Conservation (phyloP, 2,797 vertebrate genomes). For the Tinamus major region DNA sequence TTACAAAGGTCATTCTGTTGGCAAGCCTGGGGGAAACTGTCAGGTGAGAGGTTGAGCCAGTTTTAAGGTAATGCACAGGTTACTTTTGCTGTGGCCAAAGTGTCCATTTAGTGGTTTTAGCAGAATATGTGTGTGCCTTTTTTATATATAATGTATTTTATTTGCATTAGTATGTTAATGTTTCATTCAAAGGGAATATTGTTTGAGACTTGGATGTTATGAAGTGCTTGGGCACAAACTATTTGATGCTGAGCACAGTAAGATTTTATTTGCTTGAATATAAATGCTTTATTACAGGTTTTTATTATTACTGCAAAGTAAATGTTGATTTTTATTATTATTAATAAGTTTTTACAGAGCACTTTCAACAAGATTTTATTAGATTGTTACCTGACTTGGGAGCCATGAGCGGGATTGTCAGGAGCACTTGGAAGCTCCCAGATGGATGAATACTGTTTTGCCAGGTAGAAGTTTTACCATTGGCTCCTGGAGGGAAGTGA, state of each 20-base stretch:
- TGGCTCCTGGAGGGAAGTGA: slow-evolving; percentile 6
- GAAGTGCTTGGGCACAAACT: neutral
- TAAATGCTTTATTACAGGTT: neutral
- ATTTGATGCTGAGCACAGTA: neutral
- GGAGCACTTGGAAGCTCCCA: neutral
- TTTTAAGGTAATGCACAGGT: neutral
- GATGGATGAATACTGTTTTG: neutral
- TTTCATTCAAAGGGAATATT: neutral
- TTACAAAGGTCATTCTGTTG: neutral
- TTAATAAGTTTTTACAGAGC: slow-evolving; percentile 38
- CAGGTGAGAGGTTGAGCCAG: neutral
- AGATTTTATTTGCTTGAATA: slow-evolving; percentile 1
- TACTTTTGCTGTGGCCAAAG: neutral
- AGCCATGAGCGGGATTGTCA: neutral
- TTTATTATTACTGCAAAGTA: slow-evolving; percentile 21
- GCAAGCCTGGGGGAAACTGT: neutral
- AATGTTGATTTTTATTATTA: slow-evolving; percentile 20
- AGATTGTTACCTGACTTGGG: neutral
- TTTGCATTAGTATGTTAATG: too few relatives aligned
- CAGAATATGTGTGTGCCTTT: neutral
- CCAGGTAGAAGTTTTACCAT: neutral
- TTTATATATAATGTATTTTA: too few relatives aligned
- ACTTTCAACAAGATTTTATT: neutral
- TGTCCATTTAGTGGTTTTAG: neutral
- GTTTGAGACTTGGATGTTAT: neutral